These are phyloP conservation scores for Siniperca chuatsi DNA, from an alignment of 2,113 vertebrate genomes.

Conservation along the genomic window DNA sequence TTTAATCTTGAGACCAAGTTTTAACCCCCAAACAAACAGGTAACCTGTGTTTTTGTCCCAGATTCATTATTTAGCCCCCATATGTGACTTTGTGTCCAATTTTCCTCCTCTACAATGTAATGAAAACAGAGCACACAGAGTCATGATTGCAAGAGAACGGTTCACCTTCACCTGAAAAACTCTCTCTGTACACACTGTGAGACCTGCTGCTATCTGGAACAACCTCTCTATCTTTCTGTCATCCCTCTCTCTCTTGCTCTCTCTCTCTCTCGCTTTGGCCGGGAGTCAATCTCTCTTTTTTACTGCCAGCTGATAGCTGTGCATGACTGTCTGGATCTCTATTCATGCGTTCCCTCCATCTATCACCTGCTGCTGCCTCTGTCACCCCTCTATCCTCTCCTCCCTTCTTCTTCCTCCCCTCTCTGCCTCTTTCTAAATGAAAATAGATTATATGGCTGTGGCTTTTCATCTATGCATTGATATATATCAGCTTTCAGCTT, in stretches of 20 bases:
- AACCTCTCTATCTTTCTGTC: slow-evolving; percentile 75
- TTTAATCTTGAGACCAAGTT: neutral
- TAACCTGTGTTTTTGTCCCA: neutral
- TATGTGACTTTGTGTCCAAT: neutral
- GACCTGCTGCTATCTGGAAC: slow-evolving; percentile 79
- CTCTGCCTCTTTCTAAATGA: slow-evolving; percentile 28
- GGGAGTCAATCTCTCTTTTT: slow-evolving; percentile 74
- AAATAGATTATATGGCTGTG: slow-evolving; percentile 34
- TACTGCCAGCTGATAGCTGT: slow-evolving; percentile 78
- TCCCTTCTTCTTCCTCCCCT: slow-evolving; percentile 23
- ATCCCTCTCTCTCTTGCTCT: slow-evolving; percentile 43
- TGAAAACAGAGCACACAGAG: slow-evolving; percentile 32
- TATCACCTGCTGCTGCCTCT: slow-evolving; percentile 76
- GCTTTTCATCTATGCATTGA: slow-evolving; percentile 25
- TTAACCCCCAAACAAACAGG: neutral
- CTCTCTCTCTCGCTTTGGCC: slow-evolving; percentile 50
- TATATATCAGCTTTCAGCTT: slow-evolving; percentile 21
- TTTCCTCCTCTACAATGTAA: slow-evolving; percentile 16
- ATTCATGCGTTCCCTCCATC: slow-evolving; percentile 77
- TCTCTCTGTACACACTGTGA: slow-evolving; percentile 68
- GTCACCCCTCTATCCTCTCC: slow-evolving; percentile 48
- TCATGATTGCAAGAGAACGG: slow-evolving; percentile 50
- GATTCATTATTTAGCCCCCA: neutral
- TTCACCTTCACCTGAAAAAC: slow-evolving; percentile 79
- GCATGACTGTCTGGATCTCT: slow-evolving; percentile 78